Conservation (phyloP, 23 tunicate genomes). For the Clavelina lepadiformis region DNA sequence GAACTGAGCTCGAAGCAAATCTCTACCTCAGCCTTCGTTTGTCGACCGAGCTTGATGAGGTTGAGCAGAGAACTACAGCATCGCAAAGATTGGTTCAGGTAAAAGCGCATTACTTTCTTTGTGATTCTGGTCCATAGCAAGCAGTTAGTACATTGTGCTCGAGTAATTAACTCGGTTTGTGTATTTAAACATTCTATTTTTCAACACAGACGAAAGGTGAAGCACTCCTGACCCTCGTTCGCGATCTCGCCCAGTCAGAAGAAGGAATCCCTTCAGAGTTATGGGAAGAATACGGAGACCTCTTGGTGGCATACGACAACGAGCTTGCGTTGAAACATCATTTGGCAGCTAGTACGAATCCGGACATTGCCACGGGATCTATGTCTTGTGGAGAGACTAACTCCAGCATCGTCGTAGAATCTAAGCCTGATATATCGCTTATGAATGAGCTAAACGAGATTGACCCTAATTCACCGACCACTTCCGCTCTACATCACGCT, state of each 20-base stretch:
- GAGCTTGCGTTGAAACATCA: conserved; percentile 29
- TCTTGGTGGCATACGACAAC: conserved; percentile 57
- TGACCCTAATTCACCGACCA: conserved; percentile 17
- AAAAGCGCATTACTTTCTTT: no score
- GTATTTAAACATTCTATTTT: conserved; percentile 3
- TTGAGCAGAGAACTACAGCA: conserved; percentile 22
- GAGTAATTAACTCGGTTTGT: not conserved
- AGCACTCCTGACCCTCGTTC: conserved; percentile 47
- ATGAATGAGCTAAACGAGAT: no score
- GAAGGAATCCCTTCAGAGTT: conserved; percentile 67
- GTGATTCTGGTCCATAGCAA: no score
- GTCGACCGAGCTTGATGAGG: conserved; percentile 68
- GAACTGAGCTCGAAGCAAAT: conserved; percentile 69
- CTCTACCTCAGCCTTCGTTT: conserved; percentile 55
- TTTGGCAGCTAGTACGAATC: conserved; percentile 23
- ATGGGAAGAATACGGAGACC: conserved; percentile 92
- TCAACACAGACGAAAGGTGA: conserved; percentile 63
- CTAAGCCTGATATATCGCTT: not conserved
- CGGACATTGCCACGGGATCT: conserved; percentile 6
- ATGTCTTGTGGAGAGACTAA: not conserved
- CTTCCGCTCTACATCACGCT: conserved; percentile 37
- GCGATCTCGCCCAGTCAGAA: conserved; percentile 71
- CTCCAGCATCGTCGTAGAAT: not conserved
- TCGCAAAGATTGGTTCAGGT: conserved; percentile 38
- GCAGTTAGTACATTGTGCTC: not conserved